Percentiles rank a stretch among this genome's conserved stretches.
phyloP scores from a whole-genome alignment of 2,113 vertebrate genomes.

The Cyprinodon variegatus region DNA sequence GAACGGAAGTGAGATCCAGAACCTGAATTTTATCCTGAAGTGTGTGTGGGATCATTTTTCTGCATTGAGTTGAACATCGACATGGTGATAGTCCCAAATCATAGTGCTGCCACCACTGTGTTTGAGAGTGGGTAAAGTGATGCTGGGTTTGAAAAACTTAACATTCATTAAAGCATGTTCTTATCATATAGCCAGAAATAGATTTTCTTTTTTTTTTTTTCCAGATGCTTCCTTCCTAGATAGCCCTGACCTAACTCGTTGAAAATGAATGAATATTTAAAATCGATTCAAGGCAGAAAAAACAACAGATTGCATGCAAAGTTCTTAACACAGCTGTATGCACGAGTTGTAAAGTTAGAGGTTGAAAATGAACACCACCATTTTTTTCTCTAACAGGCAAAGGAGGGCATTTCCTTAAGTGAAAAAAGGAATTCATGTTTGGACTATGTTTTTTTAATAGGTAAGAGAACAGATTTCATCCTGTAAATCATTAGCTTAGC shows the following conservation, averaged over 20 bases:
- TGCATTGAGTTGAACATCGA: background rate
- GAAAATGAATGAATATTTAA: no score
- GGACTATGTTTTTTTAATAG: background rate
- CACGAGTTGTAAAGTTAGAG: no score
- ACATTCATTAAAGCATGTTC: background rate
- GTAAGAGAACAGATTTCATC: background rate
- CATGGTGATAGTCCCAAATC: background rate
- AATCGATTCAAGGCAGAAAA: no score
- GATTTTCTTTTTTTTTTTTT: background rate
- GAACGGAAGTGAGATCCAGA: background rate
- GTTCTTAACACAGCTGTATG: no score
- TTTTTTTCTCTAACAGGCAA: background rate
- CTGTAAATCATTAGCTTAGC: no score
- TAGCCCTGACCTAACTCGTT: no score
- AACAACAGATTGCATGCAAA: no score
- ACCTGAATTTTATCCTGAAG: background rate
- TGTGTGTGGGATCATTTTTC: background rate
- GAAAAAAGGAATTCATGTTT: background rate
- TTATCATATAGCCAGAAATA: background rate
- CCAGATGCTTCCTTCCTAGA: background rate
- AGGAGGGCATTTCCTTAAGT: background rate
- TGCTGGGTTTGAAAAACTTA: background rate
- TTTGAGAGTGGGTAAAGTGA: background rate
- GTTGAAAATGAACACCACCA: background rate
- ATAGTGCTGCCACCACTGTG: background rate